phyloP scores from a whole-genome alignment of 2,113 vertebrate genomes.

The Epinephelus moara region DNA sequence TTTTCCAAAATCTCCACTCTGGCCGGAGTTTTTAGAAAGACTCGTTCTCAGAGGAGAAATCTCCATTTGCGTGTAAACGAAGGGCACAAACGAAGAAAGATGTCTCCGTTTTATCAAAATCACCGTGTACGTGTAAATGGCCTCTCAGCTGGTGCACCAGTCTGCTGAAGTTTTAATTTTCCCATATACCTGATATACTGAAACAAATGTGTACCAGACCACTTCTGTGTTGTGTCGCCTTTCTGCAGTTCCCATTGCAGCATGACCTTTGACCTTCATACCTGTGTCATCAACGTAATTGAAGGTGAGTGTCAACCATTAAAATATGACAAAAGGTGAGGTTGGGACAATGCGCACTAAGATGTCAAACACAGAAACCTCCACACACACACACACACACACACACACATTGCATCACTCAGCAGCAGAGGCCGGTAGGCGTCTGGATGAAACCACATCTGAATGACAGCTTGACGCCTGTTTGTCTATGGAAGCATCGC shows the following conservation, averaged over 20 bases:
- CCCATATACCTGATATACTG: not conserved
- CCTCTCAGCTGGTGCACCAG: too few species aligned
- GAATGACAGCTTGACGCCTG: constrained; percentile 63
- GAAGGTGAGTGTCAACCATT: not conserved
- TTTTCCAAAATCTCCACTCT: too few species aligned
- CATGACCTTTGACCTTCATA: not conserved
- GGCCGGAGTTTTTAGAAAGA: too few species aligned
- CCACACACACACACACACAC: constrained; percentile 27
- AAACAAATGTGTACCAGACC: not conserved
- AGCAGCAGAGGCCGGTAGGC: not conserved
- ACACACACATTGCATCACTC: constrained; percentile 26
- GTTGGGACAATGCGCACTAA: not conserved
- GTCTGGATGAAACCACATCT: constrained; percentile 30
- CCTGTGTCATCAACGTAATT: not conserved
- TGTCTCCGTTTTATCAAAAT: too few species aligned
- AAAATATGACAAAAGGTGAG: not conserved
- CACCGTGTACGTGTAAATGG: too few species aligned
- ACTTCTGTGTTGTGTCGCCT: not conserved
- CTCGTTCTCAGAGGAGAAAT: too few species aligned
- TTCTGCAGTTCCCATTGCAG: not conserved
- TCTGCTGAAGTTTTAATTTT: too few species aligned
- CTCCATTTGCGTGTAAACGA: too few species aligned
- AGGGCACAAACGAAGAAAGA: too few species aligned
- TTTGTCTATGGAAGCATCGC: constrained; percentile 54
- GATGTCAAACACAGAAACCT: not conserved